A percentile compares a stretch with the other conserved stretches of the same genome.
These are phyloP conservation scores for Chorisops tibialis DNA, from an alignment of 2,888 invertebrate genomes.

Conservation along the genomic window DNA sequence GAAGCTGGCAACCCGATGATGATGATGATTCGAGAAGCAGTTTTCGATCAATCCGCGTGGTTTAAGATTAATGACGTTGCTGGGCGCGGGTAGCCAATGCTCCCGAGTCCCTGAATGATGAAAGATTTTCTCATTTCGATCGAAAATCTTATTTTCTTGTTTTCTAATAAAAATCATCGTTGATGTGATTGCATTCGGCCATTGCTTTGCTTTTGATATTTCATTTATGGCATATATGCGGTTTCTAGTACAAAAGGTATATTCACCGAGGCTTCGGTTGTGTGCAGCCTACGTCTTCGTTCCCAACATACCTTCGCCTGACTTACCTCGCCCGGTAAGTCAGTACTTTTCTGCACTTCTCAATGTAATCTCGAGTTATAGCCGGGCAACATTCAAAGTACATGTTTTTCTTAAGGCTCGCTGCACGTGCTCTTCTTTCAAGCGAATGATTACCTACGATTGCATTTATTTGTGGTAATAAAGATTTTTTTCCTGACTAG, in stretches of 20 bases:
- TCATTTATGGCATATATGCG: constrained; percentile 15
- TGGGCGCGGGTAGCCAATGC: constrained; percentile 8
- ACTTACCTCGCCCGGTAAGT: too few species aligned
- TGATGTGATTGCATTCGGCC: neutral
- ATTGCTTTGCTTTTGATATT: constrained; percentile 11
- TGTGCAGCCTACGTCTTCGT: neutral
- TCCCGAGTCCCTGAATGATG: constrained; percentile 2
- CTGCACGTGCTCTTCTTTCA: constrained; percentile 32
- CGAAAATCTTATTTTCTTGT: neutral
- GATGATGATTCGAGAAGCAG: too few species aligned
- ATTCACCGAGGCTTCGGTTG: too few species aligned
- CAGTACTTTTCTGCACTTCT: too few species aligned
- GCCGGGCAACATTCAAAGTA: neutral
- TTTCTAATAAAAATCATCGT: neutral
- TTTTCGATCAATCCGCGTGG: neutral
- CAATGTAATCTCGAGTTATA: too few species aligned
- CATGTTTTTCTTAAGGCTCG: constrained; percentile 9
- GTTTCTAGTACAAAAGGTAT: too few species aligned
- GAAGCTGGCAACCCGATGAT: neutral
- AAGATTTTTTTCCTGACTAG: constrained; percentile 27
- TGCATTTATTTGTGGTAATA: constrained; percentile 33
- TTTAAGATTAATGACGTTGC: neutral
- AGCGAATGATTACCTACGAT: constrained; percentile 31
- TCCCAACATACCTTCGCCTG: neutral
- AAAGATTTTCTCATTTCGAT: too few species aligned